Percentiles rank a stretch among this genome's conserved stretches.
phyloP scores from a whole-genome alignment of 2,113 vertebrate genomes.

The Nerophis ophidion region DNA sequence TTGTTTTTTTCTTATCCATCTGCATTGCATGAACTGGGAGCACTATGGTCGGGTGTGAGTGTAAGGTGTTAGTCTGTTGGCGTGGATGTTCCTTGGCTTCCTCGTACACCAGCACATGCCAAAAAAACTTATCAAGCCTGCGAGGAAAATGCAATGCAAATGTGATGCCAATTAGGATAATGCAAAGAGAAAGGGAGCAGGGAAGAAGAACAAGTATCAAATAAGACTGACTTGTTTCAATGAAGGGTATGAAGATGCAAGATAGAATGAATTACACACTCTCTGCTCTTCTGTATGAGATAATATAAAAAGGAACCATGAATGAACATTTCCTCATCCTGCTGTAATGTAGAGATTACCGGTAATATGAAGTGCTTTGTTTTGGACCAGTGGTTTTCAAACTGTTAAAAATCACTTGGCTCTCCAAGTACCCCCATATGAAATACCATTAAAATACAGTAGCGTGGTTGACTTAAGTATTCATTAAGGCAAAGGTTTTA shows the following conservation, averaged over 20 bases:
- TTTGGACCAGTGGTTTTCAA: background rate
- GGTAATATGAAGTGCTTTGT: no score
- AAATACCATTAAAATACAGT: no score
- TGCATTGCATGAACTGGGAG: constrained; percentile 32
- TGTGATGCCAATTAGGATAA: constrained; percentile 17
- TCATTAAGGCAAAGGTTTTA: no score
- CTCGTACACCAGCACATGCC: constrained; percentile 2
- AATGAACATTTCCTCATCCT: background rate
- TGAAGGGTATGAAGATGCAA: background rate
- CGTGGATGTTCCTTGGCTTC: constrained; percentile 27
- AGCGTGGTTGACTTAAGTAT: no score
- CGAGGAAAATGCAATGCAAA: constrained; percentile 9
- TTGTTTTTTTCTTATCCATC: constrained; percentile 11
- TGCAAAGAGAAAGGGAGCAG: constrained; percentile 3
- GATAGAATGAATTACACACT: background rate
- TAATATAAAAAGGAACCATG: background rate
- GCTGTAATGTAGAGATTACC: background rate
- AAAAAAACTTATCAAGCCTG: constrained; percentile 13
- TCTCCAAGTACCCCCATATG: no score
- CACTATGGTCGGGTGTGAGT: constrained; percentile 17
- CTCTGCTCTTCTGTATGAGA: background rate
- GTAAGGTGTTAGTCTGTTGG: constrained; percentile 21
- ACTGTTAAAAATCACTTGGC: no score
- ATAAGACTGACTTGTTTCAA: constrained; percentile 5
- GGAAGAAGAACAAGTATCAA: background rate